Conservation (phyloP, 35 echinoderm and acorn worm species). For the Lytechinus variegatus region DNA sequence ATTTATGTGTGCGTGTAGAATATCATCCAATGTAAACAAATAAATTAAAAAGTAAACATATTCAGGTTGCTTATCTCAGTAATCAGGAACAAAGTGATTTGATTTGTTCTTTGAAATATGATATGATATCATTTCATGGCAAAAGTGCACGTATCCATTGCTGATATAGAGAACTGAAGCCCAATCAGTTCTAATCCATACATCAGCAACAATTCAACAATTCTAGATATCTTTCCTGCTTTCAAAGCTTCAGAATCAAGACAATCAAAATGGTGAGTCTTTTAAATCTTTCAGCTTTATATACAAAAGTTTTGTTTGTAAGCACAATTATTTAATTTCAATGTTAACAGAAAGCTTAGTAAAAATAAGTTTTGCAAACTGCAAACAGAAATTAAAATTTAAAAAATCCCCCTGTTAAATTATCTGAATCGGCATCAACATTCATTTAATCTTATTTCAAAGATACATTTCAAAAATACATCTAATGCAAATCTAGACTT, state of each 20-base stretch:
- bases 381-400: too few species aligned
- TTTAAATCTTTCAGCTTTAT: neutral
- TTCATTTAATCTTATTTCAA: too few species aligned
- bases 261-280: neutral
- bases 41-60: neutral
- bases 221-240: too few species aligned
- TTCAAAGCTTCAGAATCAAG: neutral
- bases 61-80: neutral
- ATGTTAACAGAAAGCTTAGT: too few species aligned
- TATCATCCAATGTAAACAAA: neutral
- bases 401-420: too few species aligned
- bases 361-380: too few species aligned
- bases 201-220: too few species aligned
- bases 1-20: neutral
- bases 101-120: neutral
- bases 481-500: too few species aligned
- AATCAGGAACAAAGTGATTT: neutral
- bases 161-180: neutral
- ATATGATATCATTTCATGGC: neutral
- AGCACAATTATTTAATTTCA: too few species aligned
- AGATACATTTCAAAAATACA: too few species aligned
- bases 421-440: too few species aligned
- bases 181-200: too few species aligned
- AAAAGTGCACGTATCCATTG: neutral
- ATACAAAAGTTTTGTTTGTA: neutral